Evolutionary conservation across 1,140 invertebrate species (phyloP).

Genomic region (Andrena cerasifolii): DNA sequence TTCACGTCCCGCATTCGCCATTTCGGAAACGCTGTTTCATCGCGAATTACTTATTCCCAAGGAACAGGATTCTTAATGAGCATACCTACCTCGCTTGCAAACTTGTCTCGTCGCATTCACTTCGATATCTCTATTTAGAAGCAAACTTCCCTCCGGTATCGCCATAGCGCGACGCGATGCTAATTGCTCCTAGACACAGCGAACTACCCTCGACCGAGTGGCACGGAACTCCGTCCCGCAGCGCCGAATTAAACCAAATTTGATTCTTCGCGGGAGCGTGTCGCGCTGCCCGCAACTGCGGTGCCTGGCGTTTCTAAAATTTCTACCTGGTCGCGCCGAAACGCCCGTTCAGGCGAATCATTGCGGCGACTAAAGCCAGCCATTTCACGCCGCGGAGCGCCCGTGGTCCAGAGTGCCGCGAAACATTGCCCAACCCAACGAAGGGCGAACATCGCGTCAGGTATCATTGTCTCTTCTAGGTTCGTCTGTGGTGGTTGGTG

Average conservation of each 20-base stretch:
- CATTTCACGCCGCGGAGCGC: not conserved
- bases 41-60: too few relatives aligned
- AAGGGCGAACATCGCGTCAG: not conserved
- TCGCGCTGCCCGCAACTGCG: not conserved
- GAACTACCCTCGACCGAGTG: slow-evolving; percentile 2
- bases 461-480: slow-evolving; percentile 12
- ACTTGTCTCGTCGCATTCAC: not conserved
- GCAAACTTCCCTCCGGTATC: not conserved
- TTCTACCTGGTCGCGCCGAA: not conserved
- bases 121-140: not conserved
- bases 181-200: slow-evolving; percentile 1
- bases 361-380: not conserved
- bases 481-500: not conserved
- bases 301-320: not conserved
- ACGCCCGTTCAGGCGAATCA: not conserved
- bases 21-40: too few relatives aligned
- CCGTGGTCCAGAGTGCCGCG: not conserved
- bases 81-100: too few relatives aligned
- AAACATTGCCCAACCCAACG: not conserved
- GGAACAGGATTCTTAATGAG: too few relatives aligned
- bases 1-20: too few relatives aligned
- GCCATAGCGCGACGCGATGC: not conserved
- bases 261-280: not conserved
- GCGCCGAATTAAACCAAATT: not conserved
- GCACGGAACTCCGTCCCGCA: not conserved